Percentiles rank a stretch among this genome's conserved stretches.
Conservation (phyloP, 1,140 invertebrate species). For the Protaetia brevitarsis region DNA sequence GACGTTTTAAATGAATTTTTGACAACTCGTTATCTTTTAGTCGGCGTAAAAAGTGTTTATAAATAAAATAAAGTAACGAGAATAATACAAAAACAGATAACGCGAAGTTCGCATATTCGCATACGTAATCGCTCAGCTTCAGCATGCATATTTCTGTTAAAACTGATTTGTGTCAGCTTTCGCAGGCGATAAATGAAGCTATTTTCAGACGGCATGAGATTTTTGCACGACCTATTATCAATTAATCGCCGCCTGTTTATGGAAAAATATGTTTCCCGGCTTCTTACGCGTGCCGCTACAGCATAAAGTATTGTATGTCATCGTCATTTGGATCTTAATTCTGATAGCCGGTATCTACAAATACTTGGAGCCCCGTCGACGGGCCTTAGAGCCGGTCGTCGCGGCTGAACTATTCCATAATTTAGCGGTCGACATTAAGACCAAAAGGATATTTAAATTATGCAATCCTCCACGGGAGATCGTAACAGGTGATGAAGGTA, state of each 20-base stretch:
- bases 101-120: too few relatives aligned
- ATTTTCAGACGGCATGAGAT: conserved; percentile 9
- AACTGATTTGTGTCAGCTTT: neutral
- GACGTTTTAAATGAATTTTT: too few relatives aligned
- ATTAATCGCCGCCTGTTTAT: neutral
- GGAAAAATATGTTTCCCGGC: conserved; percentile 41
- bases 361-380: conserved; percentile 61
- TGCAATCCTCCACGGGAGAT: conserved; percentile 69
- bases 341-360: conserved; percentile 76
- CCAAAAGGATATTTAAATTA: conserved; percentile 60
- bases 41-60: too few relatives aligned
- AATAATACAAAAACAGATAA: too few relatives aligned
- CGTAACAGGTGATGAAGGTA: conserved; percentile 65
- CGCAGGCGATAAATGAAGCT: neutral
- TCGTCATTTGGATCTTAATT: conserved; percentile 76
- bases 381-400: conserved; percentile 45
- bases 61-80: too few relatives aligned
- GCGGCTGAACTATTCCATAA: conserved; percentile 51
- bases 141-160: neutral
- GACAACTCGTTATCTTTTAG: too few relatives aligned
- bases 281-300: conserved; percentile 68
- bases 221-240: neutral
- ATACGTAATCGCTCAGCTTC: too few relatives aligned
- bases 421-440: conserved; percentile 59
- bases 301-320: conserved; percentile 70